Percentiles rank a stretch among this genome's conserved stretches.
Evolutionary conservation across 2,113 vertebrate species (phyloP).

Genomic region (Numida meleagris): DNA sequence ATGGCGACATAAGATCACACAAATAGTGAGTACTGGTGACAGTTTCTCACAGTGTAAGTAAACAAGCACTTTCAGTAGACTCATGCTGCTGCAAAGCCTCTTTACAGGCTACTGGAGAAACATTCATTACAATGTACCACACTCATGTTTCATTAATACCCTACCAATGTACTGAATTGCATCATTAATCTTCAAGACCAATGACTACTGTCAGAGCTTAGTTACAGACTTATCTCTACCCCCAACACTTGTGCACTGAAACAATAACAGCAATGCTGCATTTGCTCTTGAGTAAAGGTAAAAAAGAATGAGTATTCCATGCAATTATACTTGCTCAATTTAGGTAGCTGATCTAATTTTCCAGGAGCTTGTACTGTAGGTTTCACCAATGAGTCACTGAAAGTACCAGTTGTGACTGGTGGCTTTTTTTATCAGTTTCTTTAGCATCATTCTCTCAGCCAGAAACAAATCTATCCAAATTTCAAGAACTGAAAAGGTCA

Average conservation of each 20-base stretch:
- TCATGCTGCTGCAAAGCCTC: neutral
- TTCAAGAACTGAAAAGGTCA: neutral
- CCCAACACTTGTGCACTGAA: neutral
- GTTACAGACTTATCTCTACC: neutral
- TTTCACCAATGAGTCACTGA: neutral
- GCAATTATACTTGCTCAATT: neutral
- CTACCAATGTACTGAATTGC: neutral
- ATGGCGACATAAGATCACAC: neutral
- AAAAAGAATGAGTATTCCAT: neutral
- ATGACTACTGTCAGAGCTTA: constrained; percentile 20
- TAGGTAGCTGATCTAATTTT: neutral
- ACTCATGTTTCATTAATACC: constrained; percentile 19
- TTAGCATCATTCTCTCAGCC: neutral
- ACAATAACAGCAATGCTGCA: neutral
- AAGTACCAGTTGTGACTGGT: neutral
- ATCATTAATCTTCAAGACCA: constrained; percentile 32
- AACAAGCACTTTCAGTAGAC: neutral
- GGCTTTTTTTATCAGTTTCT: neutral
- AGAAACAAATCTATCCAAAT: neutral
- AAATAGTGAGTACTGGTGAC: neutral
- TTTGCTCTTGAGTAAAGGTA: neutral
- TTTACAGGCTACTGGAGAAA: constrained; percentile 1
- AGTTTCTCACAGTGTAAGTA: neutral
- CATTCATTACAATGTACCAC: neutral
- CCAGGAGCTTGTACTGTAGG: neutral